Conservation (phyloP, 2,113 vertebrate species). For the Seriola quinqueradiata region DNA sequence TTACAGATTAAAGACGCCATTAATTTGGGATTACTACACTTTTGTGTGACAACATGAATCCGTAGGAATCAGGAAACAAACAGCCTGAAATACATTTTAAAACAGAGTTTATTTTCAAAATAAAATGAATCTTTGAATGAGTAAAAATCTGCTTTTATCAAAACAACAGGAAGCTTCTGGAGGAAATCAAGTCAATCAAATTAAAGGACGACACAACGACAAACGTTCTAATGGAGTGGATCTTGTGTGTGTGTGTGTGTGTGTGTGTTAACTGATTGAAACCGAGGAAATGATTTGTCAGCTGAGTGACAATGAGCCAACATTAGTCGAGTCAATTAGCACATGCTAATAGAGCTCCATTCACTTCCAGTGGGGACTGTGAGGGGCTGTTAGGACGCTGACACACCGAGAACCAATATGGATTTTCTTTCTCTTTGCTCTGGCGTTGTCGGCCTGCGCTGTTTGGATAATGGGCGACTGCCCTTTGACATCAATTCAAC, state of each 20-base stretch:
- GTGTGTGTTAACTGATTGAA: constrained; percentile 5
- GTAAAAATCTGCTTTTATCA: background rate
- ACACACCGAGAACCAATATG: background rate
- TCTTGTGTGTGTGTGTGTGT: background rate
- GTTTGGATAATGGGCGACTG: background rate
- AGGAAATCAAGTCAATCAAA: background rate
- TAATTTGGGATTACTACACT: no score
- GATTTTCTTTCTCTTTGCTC: background rate
- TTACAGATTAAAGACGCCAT: no score
- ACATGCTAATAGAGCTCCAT: constrained; percentile 47
- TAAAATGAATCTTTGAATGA: background rate
- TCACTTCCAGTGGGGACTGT: constrained; percentile 5
- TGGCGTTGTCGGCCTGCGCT: background rate
- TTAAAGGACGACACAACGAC: fast-evolving
- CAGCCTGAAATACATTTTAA: no score
- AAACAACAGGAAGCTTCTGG: background rate
- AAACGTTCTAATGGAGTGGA: constrained; percentile 13
- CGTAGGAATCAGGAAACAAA: no score
- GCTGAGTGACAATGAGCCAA: constrained; percentile 31
- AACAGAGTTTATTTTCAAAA: no score
- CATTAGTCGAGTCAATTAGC: constrained; percentile 51
- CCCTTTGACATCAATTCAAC: background rate
- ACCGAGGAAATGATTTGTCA: constrained; percentile 24
- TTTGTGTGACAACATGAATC: no score
- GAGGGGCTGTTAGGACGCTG: background rate